Percentiles rank a stretch among this genome's conserved stretches.
Evolutionary conservation across 2,113 vertebrate genomes (phyloP).

Genomic region (Petaurus breviceps): DNA sequence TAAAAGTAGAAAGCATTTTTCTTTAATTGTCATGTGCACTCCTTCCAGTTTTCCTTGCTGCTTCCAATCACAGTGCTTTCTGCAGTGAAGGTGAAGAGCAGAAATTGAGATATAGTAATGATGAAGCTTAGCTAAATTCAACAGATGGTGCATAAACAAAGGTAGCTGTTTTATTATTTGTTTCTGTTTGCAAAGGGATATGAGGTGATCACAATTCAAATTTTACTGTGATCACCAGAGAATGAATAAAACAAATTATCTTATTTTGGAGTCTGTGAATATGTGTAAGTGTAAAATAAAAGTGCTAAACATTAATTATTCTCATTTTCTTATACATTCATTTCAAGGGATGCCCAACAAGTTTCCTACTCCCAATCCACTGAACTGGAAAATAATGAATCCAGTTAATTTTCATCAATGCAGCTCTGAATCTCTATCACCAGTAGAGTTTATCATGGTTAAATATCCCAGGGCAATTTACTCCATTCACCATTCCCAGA

Average conservation of each 20-base stretch:
- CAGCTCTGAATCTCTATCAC: not conserved
- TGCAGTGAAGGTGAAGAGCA: constrained; percentile 14
- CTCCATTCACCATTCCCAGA: not conserved
- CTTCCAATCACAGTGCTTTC: constrained; percentile 31
- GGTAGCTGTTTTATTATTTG: not conserved
- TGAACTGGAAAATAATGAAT: not conserved
- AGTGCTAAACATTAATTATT: not conserved
- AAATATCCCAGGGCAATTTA: not conserved
- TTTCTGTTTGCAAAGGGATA: not conserved
- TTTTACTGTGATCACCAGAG: constrained; percentile 16
- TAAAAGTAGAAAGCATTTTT: not conserved
- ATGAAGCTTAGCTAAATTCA: constrained; percentile 17
- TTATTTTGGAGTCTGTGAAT: constrained; percentile 15
- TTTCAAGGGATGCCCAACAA: not conserved
- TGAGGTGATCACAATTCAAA: not conserved
- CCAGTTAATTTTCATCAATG: not conserved
- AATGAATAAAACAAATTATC: constrained; percentile 20
- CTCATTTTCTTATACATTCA: not conserved
- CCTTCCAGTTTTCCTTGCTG: not conserved
- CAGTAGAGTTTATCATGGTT: not conserved
- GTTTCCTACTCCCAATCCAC: not conserved
- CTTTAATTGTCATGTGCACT: not conserved
- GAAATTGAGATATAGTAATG: not conserved
- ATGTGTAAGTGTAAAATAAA: constrained; percentile 12
- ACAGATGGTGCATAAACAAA: constrained; percentile 7